phyloP scores from a whole-genome alignment of 2,113 vertebrate genomes.

The Macroglossus sobrinus region DNA sequence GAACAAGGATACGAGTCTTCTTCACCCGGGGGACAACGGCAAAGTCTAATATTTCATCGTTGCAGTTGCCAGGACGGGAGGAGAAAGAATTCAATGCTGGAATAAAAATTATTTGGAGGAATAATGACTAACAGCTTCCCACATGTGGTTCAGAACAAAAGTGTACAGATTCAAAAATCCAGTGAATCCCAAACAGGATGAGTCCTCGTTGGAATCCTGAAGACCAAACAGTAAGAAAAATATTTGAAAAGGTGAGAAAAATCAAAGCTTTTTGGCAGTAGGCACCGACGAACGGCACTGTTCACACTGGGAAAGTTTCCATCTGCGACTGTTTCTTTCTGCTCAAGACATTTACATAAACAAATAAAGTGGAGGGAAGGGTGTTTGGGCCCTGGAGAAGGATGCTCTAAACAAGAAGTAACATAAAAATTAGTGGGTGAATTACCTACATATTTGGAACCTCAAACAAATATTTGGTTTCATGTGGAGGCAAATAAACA shows the following conservation, averaged over 20 bases:
- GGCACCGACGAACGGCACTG: neutral
- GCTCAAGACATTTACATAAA: neutral
- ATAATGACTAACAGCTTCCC: neutral
- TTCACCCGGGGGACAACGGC: fast-evolving
- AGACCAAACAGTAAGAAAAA: neutral
- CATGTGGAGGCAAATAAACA: slow-evolving; percentile 40
- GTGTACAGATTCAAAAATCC: neutral
- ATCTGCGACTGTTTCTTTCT: neutral
- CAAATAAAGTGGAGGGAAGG: neutral
- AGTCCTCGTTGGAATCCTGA: neutral
- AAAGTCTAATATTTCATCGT: fast-evolving
- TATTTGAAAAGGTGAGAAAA: neutral
- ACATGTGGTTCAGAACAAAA: neutral
- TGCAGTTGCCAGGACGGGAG: no score
- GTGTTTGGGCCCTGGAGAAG: neutral
- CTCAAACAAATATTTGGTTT: slow-evolving; percentile 62
- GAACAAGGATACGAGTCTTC: fast-evolving
- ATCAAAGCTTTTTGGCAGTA: neutral
- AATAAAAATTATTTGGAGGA: neutral
- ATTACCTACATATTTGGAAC: slow-evolving; percentile 48
- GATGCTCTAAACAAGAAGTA: slow-evolving; percentile 25
- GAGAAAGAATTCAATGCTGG: neutral
- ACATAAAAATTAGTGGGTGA: slow-evolving; percentile 47
- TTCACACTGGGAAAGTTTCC: neutral
- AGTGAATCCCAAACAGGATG: neutral